Percentiles rank a stretch among this genome's conserved stretches.
phyloP scores from a whole-genome alignment of 2,113 vertebrate genomes.

The Carassius carassius region DNA sequence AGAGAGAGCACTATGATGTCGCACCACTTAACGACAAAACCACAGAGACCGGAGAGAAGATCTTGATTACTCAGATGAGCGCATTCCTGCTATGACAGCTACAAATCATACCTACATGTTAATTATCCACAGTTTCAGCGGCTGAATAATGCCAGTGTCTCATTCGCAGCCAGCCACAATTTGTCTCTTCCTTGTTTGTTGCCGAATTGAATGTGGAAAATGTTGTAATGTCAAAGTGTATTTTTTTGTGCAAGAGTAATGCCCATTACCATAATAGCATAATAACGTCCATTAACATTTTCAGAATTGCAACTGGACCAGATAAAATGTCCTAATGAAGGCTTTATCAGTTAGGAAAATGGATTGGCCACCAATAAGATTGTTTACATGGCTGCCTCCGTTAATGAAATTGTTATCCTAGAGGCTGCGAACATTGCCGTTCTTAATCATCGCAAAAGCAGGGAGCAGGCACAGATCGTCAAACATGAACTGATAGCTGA shows the following conservation, averaged over 20 bases:
- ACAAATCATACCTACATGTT: slow-evolving; percentile 38
- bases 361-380: slow-evolving; percentile 50
- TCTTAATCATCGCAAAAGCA: slow-evolving; percentile 30
- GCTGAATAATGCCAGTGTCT: slow-evolving; percentile 24
- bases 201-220: slow-evolving; percentile 20
- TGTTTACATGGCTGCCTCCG: slow-evolving; percentile 51
- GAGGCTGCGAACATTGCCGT: slow-evolving; percentile 27
- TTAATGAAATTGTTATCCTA: slow-evolving; percentile 55
- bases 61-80: slow-evolving; percentile 18
- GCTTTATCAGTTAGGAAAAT: slow-evolving; percentile 55
- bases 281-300: slow-evolving; percentile 54
- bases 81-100: slow-evolving; percentile 7
- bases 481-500: background rate
- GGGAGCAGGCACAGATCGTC: slow-evolving; percentile 8
- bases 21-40: background rate
- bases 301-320: slow-evolving; percentile 45
- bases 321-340: slow-evolving; percentile 56
- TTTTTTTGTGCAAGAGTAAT: slow-evolving; percentile 48
- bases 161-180: slow-evolving; percentile 36
- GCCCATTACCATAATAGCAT: slow-evolving; percentile 53
- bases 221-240: slow-evolving; percentile 40
- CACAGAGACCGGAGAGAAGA: slow-evolving; percentile 3
- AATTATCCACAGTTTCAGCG: slow-evolving; percentile 22
- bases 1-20: background rate
- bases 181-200: slow-evolving; percentile 47